Evolutionary conservation across 1,140 invertebrate genomes (phyloP).

Genomic region (Drosophila tsacasi): DNA sequence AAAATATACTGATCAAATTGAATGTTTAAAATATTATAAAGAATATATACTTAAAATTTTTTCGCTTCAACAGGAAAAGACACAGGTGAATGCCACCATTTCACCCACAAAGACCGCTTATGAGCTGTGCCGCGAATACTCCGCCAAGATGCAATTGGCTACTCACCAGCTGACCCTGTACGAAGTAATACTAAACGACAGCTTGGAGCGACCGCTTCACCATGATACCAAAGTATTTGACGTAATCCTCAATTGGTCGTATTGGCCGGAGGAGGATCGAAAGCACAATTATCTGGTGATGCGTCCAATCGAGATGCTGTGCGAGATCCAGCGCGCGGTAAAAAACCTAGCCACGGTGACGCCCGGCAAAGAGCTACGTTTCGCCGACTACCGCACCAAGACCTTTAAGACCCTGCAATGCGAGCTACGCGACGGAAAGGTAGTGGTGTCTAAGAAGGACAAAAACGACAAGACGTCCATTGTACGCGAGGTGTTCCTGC

Average conservation of each 20-base stretch:
- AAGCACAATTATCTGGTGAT: conserved; percentile 93
- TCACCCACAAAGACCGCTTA: conserved; percentile 91
- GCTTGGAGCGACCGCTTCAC: conserved; percentile 91
- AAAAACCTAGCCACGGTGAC: conserved; percentile 87
- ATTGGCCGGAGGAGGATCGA: conserved; percentile 93
- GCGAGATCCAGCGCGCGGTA: conserved; percentile 85
- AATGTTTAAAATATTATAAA: not conserved
- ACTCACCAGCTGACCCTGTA: conserved; percentile 90
- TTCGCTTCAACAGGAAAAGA: conserved; percentile 67
- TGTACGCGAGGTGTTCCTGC: conserved; percentile 79
- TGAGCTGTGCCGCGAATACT: conserved; percentile 90
- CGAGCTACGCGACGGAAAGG: conserved; percentile 91
- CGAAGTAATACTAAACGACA: conserved; percentile 91
- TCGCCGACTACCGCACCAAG: conserved; percentile 91
- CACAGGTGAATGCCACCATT: conserved; percentile 86
- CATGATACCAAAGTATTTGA: conserved; percentile 89
- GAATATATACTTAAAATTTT: not conserved
- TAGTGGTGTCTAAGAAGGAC: conserved; percentile 91
- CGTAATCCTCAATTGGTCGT: conserved; percentile 92
- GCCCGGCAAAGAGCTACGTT: conserved; percentile 90
- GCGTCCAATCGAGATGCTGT: conserved; percentile 86
- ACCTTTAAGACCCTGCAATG: conserved; percentile 91
- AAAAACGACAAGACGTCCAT: conserved; percentile 81
- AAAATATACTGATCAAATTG: not conserved
- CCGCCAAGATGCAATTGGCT: conserved; percentile 87